A percentile compares a stretch with the other conserved stretches of the same genome.
These are phyloP conservation scores for Zhuqinia jingwanae DNA, from an alignment of 2,888 invertebrate species.

Conservation along the genomic window DNA sequence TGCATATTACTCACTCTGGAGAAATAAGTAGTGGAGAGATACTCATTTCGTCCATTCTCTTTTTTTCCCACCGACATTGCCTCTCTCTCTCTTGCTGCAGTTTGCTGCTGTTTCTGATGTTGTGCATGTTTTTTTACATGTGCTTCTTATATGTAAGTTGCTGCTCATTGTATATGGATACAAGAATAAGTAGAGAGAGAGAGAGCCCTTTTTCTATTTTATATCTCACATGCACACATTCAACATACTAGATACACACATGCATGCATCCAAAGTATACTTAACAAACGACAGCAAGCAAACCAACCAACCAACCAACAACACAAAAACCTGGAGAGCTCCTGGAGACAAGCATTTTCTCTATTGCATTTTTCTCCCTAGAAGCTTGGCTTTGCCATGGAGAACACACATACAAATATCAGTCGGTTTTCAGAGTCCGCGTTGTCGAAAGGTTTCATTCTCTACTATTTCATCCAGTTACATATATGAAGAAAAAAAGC, in stretches of 20 bases:
- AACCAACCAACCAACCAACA: not conserved
- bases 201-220: not conserved
- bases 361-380: constrained; percentile 4
- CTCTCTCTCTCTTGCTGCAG: no score
- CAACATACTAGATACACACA: no score
- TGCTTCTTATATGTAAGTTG: no score
- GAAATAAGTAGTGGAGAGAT: not conserved
- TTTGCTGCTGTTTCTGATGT: no score
- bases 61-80: not conserved
- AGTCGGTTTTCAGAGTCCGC: constrained; percentile 57
- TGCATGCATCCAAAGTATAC: constrained; percentile 8
- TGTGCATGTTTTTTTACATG: no score
- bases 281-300: not conserved
- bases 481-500: not conserved
- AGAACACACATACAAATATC: constrained; percentile 27
- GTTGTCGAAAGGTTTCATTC: constrained; percentile 49
- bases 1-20: not conserved
- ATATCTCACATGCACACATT: no score
- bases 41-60: not conserved
- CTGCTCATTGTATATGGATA: no score
- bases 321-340: not conserved
- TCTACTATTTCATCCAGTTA: constrained; percentile 8
- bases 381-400: not conserved
- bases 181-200: not conserved
- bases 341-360: constrained; percentile 11